phyloP scores from a whole-genome alignment of 2,797 vertebrate genomes.

The Helicolenus hilgendorfi region DNA sequence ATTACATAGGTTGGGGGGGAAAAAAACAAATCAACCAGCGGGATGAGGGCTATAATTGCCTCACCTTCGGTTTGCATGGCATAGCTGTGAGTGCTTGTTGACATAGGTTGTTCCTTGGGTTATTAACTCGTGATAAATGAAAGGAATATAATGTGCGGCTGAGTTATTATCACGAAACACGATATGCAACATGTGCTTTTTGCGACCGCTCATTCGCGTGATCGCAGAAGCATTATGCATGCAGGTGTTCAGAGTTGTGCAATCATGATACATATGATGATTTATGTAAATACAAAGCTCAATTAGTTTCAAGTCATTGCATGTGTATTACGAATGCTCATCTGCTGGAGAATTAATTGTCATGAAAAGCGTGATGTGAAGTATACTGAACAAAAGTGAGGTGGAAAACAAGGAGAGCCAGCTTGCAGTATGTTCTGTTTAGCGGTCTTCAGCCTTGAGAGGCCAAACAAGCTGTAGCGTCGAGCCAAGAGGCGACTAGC shows the following conservation, averaged over 20 bases:
- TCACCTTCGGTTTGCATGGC: slow-evolving; percentile 20
- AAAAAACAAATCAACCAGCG: slow-evolving; percentile 32
- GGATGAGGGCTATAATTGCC: slow-evolving; percentile 17
- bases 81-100: neutral
- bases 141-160: neutral
- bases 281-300: slow-evolving; percentile 27
- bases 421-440: neutral
- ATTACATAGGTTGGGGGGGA: slow-evolving; percentile 39
- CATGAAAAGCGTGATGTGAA: neutral
- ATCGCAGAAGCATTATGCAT: slow-evolving; percentile 11
- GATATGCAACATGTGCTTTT: neutral
- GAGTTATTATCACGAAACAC: slow-evolving; percentile 4
- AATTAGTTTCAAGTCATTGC: slow-evolving; percentile 2
- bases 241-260: slow-evolving; percentile 19
- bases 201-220: neutral
- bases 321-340: neutral
- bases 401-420: neutral
- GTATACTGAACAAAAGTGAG: neutral
- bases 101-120: neutral
- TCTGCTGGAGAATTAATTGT: neutral
- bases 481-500: slow-evolving; percentile 29
- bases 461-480: slow-evolving; percentile 14
- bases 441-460: neutral
- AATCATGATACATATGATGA: neutral
- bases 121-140: slow-evolving; percentile 1